Evolutionary conservation across 2,797 vertebrate species (phyloP), one percentile per base, ranked within the genome.

Genomic region (Muscicapa comitata): DNA sequence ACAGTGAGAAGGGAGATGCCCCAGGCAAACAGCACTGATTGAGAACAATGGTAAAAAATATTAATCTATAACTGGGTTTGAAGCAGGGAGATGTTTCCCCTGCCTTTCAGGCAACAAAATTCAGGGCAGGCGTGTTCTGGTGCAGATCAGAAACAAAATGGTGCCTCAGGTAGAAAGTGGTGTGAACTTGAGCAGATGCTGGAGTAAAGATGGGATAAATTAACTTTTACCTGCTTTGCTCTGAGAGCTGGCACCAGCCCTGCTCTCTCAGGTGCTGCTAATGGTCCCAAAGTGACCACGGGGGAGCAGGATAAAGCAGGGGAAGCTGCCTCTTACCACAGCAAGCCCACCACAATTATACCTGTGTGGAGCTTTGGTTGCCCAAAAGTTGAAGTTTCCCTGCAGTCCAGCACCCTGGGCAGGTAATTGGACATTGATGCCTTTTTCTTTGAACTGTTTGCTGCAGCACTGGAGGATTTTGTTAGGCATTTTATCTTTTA

Each of bases 401-500:
- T 55, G n/a, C 33, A 86, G 72, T 54, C 38, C 51, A 31, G 43
- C 53, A 12, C 31, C 0, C 1, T 10, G 55, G 75, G 53, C 53
- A 65, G 74, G 42, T 61, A 92, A 87, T 26, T 76, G 78, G 42
- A n/a, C 54, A 58, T 4, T 53, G 57, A 51, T 51, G 45, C 54
- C 45, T 91, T 79, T 67, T 67, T 24, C 80, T 96, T 91, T 92
- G 86, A 93, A 62, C 20, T n/a, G 13, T 37, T 82, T 57, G 45
- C 74, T 71, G 38, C 38, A 65, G 25, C 23, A 7, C n/a, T 42
- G 31, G 74, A 85, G 16, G 71, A 77, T 95, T 94, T 94, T 68
- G 59, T 92, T 55, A 71, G 74, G 25, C 14, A 13, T 87, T 92
- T 94, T 92, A 37, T 67, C 80, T 95, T 94, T 90, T 79, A 85